A percentile compares a stretch with the other conserved stretches of the same genome.
Conservation (phyloP, 1,140 invertebrate genomes). For the Triops cancriformis region DNA sequence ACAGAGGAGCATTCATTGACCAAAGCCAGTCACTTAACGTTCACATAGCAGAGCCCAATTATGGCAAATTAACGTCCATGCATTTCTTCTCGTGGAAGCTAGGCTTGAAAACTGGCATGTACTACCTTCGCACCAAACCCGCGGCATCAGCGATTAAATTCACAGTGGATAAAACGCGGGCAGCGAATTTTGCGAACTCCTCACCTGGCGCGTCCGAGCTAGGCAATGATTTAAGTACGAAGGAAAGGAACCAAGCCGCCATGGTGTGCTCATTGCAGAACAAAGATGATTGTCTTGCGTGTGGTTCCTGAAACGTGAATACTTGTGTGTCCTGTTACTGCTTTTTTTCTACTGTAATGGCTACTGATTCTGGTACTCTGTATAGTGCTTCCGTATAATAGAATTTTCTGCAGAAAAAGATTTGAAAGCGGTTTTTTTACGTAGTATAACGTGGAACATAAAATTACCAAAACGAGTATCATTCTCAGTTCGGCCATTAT, state of each 20-base stretch:
- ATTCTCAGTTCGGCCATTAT: too few species aligned
- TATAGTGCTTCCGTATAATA: background rate
- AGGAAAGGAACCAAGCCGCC: constrained; percentile 58
- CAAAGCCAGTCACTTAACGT: constrained; percentile 97
- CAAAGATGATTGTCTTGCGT: constrained; percentile 80
- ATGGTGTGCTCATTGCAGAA: constrained; percentile 82
- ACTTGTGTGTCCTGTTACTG: background rate
- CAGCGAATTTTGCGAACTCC: constrained; percentile 35
- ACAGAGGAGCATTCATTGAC: constrained; percentile 95
- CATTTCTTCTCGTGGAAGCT: constrained; percentile 97
- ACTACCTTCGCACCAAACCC: constrained; percentile 93
- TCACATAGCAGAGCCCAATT: constrained; percentile 88
- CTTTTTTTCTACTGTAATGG: background rate
- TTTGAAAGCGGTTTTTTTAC: too few species aligned
- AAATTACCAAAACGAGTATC: too few species aligned
- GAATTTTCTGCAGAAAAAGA: too few species aligned
- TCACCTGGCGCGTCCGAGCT: constrained; percentile 34
- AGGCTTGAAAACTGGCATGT: constrained; percentile 98
- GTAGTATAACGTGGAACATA: too few species aligned
- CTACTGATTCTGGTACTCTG: background rate
- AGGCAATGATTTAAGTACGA: constrained; percentile 34
- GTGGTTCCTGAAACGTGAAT: constrained; percentile 49
- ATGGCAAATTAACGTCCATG: constrained; percentile 91
- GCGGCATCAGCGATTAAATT: constrained; percentile 95
- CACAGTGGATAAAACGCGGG: constrained; percentile 84